phyloP scores from a whole-genome alignment of 1,140 invertebrate species.

The Pogonomyrmex barbatus region DNA sequence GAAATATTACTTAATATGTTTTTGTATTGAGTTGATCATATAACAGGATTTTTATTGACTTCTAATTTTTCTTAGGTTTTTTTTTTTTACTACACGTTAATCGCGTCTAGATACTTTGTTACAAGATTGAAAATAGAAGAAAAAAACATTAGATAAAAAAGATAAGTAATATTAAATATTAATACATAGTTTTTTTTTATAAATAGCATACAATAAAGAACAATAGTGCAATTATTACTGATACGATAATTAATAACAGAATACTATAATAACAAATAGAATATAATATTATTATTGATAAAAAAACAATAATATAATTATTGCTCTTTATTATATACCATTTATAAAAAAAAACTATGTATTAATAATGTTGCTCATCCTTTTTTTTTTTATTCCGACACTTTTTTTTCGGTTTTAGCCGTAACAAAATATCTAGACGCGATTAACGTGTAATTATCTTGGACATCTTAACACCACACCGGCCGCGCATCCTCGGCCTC shows the following conservation, averaged over 20 bases:
- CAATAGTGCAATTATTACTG: too few relatives aligned
- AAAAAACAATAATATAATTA: too few relatives aligned
- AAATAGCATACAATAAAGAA: not conserved
- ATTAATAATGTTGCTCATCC: not conserved
- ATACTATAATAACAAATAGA: too few relatives aligned
- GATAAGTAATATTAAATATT: not conserved
- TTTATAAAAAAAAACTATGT: not conserved
- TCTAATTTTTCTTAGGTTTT: not conserved
- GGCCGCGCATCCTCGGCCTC: conserved; percentile 15
- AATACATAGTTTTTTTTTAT: not conserved
- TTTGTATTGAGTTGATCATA: not conserved
- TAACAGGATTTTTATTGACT: not conserved
- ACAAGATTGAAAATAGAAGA: not conserved
- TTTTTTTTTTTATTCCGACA: not conserved
- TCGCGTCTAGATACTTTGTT: conserved; percentile 25
- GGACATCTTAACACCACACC: conserved; percentile 24
- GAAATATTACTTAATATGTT: not conserved
- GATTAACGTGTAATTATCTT: conserved; percentile 43
- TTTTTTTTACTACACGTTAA: conserved; percentile 27
- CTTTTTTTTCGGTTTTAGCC: not conserved
- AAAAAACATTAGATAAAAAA: not conserved
- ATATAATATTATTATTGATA: too few relatives aligned
- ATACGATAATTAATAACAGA: too few relatives aligned
- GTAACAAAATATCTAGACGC: conserved; percentile 21
- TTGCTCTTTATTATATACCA: not conserved